phyloP scores from a whole-genome alignment of 2,113 vertebrate species.

The Columba livia region DNA sequence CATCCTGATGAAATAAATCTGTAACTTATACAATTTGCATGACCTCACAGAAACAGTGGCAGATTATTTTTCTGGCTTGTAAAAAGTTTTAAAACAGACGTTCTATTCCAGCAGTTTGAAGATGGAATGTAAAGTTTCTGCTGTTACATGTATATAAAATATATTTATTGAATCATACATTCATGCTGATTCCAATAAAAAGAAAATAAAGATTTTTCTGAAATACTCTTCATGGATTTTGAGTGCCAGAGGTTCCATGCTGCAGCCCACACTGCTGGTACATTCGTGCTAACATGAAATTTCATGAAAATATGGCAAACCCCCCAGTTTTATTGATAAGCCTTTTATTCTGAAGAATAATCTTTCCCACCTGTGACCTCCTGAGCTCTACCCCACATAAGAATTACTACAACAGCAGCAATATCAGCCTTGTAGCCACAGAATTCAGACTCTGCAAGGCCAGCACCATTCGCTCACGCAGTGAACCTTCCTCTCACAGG shows the following conservation, averaged over 20 bases:
- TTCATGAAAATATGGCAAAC: not conserved
- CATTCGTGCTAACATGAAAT: accelerated
- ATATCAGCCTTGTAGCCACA: not conserved
- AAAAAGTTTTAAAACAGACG: conserved; percentile 79
- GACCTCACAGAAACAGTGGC: conserved; percentile 83
- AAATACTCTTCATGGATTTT: conserved; percentile 76
- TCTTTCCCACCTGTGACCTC: not conserved
- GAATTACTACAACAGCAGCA: not conserved
- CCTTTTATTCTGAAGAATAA: not conserved
- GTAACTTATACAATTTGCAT: conserved; percentile 86
- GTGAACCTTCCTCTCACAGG: not conserved
- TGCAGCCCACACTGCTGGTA: not conserved
- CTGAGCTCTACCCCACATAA: not conserved
- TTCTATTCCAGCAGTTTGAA: conserved; percentile 78
- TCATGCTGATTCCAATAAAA: conserved; percentile 90
- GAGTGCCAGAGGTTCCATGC: not conserved
- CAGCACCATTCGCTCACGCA: too few relatives aligned
- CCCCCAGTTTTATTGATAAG: not conserved
- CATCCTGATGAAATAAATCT: conserved; percentile 74
- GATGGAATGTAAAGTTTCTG: conserved; percentile 97
- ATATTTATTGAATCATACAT: conserved; percentile 98
- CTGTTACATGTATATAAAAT: conserved; percentile 94
- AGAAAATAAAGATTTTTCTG: conserved; percentile 91
- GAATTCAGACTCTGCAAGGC: not conserved
- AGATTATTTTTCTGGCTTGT: conserved; percentile 95